These are phyloP conservation scores for Colletes latitarsis DNA, from an alignment of 1,140 invertebrate genomes.

Conservation along the genomic window DNA sequence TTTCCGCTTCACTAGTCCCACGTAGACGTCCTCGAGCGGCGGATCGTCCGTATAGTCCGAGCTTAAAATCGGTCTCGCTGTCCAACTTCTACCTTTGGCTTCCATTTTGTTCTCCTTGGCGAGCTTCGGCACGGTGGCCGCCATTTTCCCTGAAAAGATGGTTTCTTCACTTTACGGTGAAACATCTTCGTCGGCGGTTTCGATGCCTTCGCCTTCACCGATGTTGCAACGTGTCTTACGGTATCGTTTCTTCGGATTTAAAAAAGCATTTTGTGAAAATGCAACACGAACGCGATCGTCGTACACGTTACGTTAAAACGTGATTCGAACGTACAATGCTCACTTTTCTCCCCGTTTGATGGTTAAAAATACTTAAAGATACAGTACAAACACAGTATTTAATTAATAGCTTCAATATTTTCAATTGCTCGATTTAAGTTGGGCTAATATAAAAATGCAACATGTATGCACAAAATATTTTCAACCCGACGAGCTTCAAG, in stretches of 20 bases:
- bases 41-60: constrained; percentile 81
- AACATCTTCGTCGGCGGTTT: constrained; percentile 21
- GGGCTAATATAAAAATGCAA: too few species aligned
- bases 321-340: too few species aligned
- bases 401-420: too few species aligned
- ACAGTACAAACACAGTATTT: too few species aligned
- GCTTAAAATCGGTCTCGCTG: constrained; percentile 79
- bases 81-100: constrained; percentile 60
- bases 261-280: neutral
- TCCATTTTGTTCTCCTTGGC: constrained; percentile 57
- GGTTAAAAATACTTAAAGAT: too few species aligned
- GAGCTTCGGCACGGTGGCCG: constrained; percentile 43
- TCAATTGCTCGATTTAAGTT: too few species aligned
- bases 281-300: neutral
- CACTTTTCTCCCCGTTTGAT: too few species aligned
- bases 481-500: too few species aligned
- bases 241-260: neutral
- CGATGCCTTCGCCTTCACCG: neutral
- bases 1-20: constrained; percentile 83
- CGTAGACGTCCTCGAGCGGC: constrained; percentile 82
- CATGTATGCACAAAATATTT: too few species aligned
- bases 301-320: neutral
- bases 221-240: neutral
- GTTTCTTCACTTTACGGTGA: constrained; percentile 61
- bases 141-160: constrained; percentile 69